Conservation (phyloP, 2,888 invertebrate genomes). For the Cryptocephalus moraei region DNA sequence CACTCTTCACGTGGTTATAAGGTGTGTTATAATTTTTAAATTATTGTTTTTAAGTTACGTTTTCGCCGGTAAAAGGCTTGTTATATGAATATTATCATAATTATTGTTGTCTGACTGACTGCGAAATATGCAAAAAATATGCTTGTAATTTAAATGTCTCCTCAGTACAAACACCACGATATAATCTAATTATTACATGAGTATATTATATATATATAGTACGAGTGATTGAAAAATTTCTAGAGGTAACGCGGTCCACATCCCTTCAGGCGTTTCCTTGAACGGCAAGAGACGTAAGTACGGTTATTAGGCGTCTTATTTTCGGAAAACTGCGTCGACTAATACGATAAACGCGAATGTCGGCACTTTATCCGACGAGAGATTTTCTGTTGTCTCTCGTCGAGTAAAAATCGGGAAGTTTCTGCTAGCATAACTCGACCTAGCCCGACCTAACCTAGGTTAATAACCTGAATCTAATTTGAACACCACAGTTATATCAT, state of each 20-base stretch:
- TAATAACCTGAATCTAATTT: too few relatives aligned
- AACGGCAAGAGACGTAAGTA: too few relatives aligned
- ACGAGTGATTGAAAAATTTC: conserved; percentile 13
- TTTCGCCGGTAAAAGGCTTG: conserved; percentile 34
- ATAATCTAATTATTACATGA: conserved; percentile 26
- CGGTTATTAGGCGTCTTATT: too few relatives aligned
- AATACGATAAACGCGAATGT: too few relatives aligned
- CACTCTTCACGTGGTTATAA: conserved; percentile 30
- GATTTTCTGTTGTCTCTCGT: too few relatives aligned
- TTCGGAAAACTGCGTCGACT: too few relatives aligned
- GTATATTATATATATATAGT: conserved; percentile 20
- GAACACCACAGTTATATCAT: too few relatives aligned
- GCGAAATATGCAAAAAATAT: conserved; percentile 23
- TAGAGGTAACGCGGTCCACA: too few relatives aligned
- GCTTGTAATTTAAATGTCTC: conserved; percentile 32
- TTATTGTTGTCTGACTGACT: conserved; percentile 36
- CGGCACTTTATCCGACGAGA: too few relatives aligned
- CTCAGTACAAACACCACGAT: conserved; percentile 40
- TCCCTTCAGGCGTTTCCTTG: too few relatives aligned
- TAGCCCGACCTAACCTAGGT: neutral
- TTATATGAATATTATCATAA: conserved; percentile 34
- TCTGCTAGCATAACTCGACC: too few relatives aligned
- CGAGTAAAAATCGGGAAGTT: too few relatives aligned
- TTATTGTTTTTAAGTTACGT: conserved; percentile 26
- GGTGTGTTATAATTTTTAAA: conserved; percentile 33